These are phyloP conservation scores for Simalia tracyae DNA, from an alignment of 2,797 vertebrate genomes.

Conservation along the genomic window DNA sequence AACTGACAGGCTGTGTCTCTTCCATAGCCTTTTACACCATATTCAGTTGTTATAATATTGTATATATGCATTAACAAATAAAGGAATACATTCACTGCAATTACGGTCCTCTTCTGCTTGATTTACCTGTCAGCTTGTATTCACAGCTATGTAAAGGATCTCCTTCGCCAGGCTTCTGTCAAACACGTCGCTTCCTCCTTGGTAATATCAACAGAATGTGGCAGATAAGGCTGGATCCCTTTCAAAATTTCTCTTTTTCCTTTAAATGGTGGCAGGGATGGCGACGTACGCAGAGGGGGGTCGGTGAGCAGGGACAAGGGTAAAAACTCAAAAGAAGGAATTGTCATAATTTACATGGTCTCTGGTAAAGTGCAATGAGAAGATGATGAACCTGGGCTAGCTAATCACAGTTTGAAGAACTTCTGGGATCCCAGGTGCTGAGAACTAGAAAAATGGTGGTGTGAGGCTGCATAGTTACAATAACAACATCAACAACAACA, in stretches of 20 bases:
- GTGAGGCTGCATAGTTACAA: background rate
- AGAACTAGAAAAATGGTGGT: background rate
- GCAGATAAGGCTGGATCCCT: slow-evolving; percentile 66
- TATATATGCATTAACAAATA: slow-evolving; percentile 64
- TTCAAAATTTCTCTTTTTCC: slow-evolving; percentile 63
- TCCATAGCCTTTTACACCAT: slow-evolving; percentile 53
- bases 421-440: slow-evolving; percentile 43
- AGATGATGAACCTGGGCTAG: slow-evolving; percentile 65
- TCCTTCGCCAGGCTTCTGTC: slow-evolving; percentile 55
- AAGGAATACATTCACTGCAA: slow-evolving; percentile 65
- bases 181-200: slow-evolving; percentile 49
- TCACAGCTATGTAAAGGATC: slow-evolving; percentile 58
- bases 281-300: slow-evolving; percentile 8
- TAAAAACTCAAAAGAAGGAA: slow-evolving; percentile 58
- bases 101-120: slow-evolving; percentile 62
- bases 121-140: slow-evolving; percentile 68
- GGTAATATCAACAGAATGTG: slow-evolving; percentile 50
- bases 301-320: slow-evolving; percentile 14
- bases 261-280: background rate
- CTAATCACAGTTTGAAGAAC: slow-evolving; percentile 6
- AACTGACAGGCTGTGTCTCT: slow-evolving; percentile 58
- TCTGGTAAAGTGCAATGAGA: slow-evolving; percentile 65
- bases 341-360: slow-evolving; percentile 69
- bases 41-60: slow-evolving; percentile 61
- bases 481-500: background rate